Evolutionary conservation across 2,797 vertebrate genomes (phyloP).

Genomic region (Rhinichthys osculus): DNA sequence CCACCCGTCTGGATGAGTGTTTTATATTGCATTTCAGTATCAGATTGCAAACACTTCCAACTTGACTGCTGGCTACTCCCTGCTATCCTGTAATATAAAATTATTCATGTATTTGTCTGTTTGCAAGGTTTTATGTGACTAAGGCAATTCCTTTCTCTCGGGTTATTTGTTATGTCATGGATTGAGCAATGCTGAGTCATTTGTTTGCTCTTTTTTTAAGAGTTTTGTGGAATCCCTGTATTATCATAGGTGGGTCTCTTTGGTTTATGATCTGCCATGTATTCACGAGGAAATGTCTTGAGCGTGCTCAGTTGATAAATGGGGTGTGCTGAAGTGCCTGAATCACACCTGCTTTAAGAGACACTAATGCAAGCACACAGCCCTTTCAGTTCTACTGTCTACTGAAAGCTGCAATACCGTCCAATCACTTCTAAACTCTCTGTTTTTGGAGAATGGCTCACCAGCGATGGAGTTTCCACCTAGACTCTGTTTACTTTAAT

Average conservation of each 20-base stretch:
- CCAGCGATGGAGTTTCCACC: neutral
- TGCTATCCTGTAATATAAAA: neutral
- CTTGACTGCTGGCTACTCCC: neutral
- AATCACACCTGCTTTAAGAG: slow-evolving; percentile 41
- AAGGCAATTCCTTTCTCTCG: neutral
- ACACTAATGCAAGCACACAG: slow-evolving; percentile 16
- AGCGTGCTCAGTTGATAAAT: slow-evolving; percentile 19
- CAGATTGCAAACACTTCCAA: neutral
- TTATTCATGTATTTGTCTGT: neutral
- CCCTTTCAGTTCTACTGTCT: slow-evolving; percentile 27
- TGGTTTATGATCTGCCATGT: slow-evolving; percentile 1
- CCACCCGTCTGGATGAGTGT: neutral
- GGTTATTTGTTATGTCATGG: slow-evolving; percentile 19
- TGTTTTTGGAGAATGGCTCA: neutral
- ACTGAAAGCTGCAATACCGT: neutral
- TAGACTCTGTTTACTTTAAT: neutral
- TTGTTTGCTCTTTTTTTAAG: neutral
- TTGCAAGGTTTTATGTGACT: neutral
- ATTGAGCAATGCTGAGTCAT: neutral
- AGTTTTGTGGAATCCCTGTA: neutral
- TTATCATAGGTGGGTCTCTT: neutral
- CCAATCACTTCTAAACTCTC: neutral
- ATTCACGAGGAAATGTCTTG: neutral
- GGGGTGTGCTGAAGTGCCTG: neutral
- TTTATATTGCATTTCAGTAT: slow-evolving; percentile 10